These are phyloP conservation scores for Agapornis roseicollis DNA, from an alignment of 2,113 vertebrate species.

Conservation along the genomic window DNA sequence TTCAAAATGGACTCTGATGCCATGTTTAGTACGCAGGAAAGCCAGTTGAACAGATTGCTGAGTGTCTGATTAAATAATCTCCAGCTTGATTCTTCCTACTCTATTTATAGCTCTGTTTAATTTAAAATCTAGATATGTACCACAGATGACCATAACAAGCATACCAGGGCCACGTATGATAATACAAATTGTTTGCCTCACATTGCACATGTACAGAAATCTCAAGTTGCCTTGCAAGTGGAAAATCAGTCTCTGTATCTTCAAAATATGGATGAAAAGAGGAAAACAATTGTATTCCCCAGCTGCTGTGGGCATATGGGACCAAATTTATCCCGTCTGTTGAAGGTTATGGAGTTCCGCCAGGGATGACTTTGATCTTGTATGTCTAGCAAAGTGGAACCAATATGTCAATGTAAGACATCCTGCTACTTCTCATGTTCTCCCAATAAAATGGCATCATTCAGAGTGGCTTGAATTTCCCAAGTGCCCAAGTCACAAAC, in stretches of 20 bases:
- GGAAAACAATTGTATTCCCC: slow-evolving; percentile 33
- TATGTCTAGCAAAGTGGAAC: slow-evolving; percentile 46
- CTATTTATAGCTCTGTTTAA: slow-evolving; percentile 45
- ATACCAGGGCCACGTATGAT: neutral
- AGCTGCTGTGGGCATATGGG: slow-evolving; percentile 17
- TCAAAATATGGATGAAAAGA: slow-evolving; percentile 8
- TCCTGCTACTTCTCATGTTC: slow-evolving; percentile 16
- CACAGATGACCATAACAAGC: slow-evolving; percentile 19
- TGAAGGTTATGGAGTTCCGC: slow-evolving; percentile 46
- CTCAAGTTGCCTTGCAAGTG: neutral
- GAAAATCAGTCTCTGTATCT: neutral
- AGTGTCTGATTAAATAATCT: slow-evolving; percentile 53
- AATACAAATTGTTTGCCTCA: neutral
- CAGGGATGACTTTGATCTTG: slow-evolving; percentile 49
- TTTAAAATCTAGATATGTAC: slow-evolving; percentile 42
- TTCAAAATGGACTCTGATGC: slow-evolving; percentile 52
- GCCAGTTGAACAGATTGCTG: slow-evolving; percentile 39
- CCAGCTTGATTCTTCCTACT: slow-evolving; percentile 37
- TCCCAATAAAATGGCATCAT: neutral
- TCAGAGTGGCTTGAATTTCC: neutral
- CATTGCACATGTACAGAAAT: neutral
- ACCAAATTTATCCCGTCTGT: slow-evolving; percentile 49
- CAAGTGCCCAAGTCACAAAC: neutral
- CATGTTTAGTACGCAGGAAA: neutral
- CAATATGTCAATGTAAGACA: slow-evolving; percentile 36